Base-by-base conservation (phyloP, 2,113 vertebrate genomes). In the Perca flavescens region DNA sequence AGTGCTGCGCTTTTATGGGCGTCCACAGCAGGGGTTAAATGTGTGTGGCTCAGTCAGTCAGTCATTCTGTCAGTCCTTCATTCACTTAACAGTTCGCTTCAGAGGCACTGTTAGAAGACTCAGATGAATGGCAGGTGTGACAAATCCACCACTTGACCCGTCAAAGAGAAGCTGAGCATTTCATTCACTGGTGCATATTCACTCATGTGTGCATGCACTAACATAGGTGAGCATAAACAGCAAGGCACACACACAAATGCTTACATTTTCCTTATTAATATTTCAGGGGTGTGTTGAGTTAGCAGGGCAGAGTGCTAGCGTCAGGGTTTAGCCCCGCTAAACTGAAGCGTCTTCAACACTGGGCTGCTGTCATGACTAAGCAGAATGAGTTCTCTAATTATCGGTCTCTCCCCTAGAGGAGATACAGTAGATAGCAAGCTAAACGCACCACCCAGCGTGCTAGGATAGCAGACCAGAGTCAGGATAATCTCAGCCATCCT, bases 41-140 rank as follows among this genome's bases (percentile, higher is more conserved):
- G 88, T 60, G 89, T 88, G 87, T 86, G 91, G 89, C 82, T 79
- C 84, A 83, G 91, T 94, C 90, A 83, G 91, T 94, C 90, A 93
- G 72, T 92, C 92, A 93, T 66, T 52, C 66, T 86, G 88, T 89
- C 90, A 89, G 82, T 31, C 77, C 79, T 71, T 79, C 84, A 86
- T 79, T 80, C 53, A 77, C 74, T 72, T 60, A 81, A 70, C 79
- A 28, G 72, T 71, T 68, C 31, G 66, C 64, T 78, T 54, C 56
- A 79, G 67, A 85, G 46, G 64, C 36, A 3, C 56, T 5, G 34
- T 54, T 60, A 36, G 77, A 81, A 74, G 66, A 81, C 68, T 14
- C 0, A 14, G 60, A 78, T 56, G 74, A 63, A 61, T 71, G 46
- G 61, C 60, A 69, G 78, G 57, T 72, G 74, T 19, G 56, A 75